Base-by-base conservation (phyloP, 2,113 vertebrate genomes). In the Crotalus horridus region DNA sequence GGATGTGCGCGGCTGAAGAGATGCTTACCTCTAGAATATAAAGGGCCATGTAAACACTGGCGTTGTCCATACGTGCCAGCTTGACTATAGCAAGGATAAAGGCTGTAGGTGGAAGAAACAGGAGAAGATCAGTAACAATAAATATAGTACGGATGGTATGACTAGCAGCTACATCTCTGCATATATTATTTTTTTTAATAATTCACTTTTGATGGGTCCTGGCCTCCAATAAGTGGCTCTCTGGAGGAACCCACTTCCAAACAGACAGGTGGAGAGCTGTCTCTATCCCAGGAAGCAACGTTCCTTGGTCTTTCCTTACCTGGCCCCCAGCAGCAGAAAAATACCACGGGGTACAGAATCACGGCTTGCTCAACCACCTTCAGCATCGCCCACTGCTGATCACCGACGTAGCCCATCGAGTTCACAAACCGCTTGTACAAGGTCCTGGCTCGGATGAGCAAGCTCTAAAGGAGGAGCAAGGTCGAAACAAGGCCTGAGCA, bases 301-400 rank as follows among this genome's bases (percentile, higher is more conserved):
- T 13, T 0, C 0, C 8, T 24, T 2, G 0, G 17, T 3, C 9
- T 39, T 93, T 87, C 94, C 97, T 92, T 11, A 99, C 99, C 98
- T 98, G 99, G 98, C 53, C 98, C 97, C 98, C 98, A 99, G 96
- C 98, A 99, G 96, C 98, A 97, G 93, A 98, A 95, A 94, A 99
- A 99, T 1, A 97, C 94, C 0, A 97, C 3, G 0, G 98, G 98
- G 95, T 98, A 99, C 54, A 99, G 98, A 10, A 98, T 46, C 95
- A 98, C 98, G 8, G 98, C 96, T 23, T 97, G 96, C 88, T 99
- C 98, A 89, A 98, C 94, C 90, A 97, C 91, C n/a, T 97, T 97
- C 90, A 99, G 97, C 29, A 97, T 97, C 29, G 97, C 97, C 98
- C 98, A 98, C 95, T 99, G 98, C 95, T 98, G 97, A 93, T 97